A percentile compares a stretch with the other conserved stretches of the same genome.
phyloP scores from a whole-genome alignment of 2,113 vertebrate genomes.

The Lipophrys pholis region DNA sequence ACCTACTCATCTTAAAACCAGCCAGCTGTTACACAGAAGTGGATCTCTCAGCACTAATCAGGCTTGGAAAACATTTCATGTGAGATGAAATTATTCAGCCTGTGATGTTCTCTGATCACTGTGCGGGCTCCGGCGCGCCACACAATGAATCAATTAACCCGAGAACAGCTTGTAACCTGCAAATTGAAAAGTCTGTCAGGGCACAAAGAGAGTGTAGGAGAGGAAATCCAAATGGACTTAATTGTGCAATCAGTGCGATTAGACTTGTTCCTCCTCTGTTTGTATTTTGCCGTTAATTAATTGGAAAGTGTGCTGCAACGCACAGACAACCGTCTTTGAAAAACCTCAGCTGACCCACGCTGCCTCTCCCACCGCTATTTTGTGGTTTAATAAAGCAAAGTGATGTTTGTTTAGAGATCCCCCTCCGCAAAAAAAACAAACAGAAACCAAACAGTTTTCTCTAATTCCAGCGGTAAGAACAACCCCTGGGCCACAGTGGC shows the following conservation, averaged over 20 bases:
- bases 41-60: slow-evolving; percentile 3
- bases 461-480: slow-evolving; percentile 2
- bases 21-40: neutral
- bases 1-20: neutral
- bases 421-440: neutral
- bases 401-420: neutral
- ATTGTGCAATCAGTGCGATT: slow-evolving; percentile 2
- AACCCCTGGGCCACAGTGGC: neutral
- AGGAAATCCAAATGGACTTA: neutral
- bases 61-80: neutral
- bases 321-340: neutral
- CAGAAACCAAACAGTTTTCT: no score
- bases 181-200: slow-evolving; percentile 9
- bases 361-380: neutral
- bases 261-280: neutral
- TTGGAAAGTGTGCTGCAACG: neutral
- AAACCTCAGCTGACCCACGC: neutral
- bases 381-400: slow-evolving; percentile 16
- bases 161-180: neutral
- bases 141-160: slow-evolving; percentile 20
- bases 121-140: neutral
- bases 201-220: slow-evolving; percentile 8
- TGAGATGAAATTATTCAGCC: neutral
- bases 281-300: neutral
- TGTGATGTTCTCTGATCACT: neutral